Evolutionary conservation across 2,797 vertebrate genomes (phyloP).

Genomic region (Chelon auratus): DNA sequence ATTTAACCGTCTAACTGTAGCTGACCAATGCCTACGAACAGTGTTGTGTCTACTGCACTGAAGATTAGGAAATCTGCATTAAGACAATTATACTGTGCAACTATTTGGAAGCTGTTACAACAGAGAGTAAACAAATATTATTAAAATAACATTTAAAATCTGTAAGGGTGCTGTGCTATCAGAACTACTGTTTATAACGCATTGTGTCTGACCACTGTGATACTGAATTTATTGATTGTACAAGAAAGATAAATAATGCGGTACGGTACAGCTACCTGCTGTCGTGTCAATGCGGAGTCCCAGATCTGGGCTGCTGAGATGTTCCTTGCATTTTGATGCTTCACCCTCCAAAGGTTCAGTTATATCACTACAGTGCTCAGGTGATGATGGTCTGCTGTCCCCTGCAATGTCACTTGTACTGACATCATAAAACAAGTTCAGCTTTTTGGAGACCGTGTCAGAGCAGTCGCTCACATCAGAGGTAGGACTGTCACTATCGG

Average conservation of each 20-base stretch:
- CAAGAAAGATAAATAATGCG: not conserved
- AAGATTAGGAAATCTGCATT: too few species aligned
- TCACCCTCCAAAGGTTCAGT: conserved; percentile 47
- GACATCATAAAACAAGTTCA: conserved; percentile 87
- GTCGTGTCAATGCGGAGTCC: conserved; percentile 26
- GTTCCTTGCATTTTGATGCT: conserved; percentile 32
- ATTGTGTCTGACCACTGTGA: not conserved
- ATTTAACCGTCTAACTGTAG: too few species aligned
- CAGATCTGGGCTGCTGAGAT: conserved; percentile 32
- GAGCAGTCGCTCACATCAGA: conserved; percentile 23
- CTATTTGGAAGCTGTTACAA: too few species aligned
- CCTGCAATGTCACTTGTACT: conserved; percentile 68
- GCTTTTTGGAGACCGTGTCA: conserved; percentile 88
- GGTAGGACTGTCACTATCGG: not conserved
- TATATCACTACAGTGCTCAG: conserved; percentile 51
- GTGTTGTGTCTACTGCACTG: too few species aligned
- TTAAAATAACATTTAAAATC: too few species aligned
- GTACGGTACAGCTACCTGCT: conserved; percentile 58
- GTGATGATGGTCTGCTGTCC: conserved; percentile 43
- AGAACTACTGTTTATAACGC: not conserved
- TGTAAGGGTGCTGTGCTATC: too few species aligned
- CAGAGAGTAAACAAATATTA: too few species aligned
- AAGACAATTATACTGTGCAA: too few species aligned
- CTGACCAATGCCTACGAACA: too few species aligned
- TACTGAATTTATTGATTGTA: not conserved